These are phyloP conservation scores for Etia nguti DNA, from an alignment of 2,113 vertebrate genomes.

Conservation along the genomic window DNA sequence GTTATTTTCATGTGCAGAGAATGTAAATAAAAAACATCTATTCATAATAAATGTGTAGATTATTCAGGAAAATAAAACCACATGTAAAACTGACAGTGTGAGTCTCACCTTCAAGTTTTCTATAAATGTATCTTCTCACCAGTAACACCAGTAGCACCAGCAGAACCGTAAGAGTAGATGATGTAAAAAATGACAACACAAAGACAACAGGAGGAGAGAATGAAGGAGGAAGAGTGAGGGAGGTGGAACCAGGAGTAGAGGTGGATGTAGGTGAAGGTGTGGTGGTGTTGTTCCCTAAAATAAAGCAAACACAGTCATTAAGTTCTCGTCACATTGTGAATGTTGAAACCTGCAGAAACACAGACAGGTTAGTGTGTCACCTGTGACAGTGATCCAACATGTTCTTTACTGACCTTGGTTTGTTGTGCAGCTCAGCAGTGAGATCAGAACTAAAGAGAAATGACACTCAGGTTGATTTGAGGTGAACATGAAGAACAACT, in stretches of 20 bases:
- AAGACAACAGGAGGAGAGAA: not conserved
- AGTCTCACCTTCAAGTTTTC: not conserved
- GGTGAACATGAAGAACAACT: accelerated
- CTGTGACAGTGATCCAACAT: too few species aligned
- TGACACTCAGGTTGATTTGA: not conserved
- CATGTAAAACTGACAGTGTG: accelerated
- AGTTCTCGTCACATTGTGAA: not conserved
- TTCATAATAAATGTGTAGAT: not conserved
- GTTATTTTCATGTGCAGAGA: not conserved
- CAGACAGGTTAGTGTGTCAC: too few species aligned
- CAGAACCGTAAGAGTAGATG: not conserved
- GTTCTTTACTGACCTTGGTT: too few species aligned
- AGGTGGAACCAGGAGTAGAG: too few species aligned
- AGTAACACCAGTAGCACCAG: not conserved
- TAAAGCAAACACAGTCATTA: accelerated
- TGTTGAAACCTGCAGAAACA: too few species aligned
- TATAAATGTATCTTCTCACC: not conserved
- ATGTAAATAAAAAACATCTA: not conserved
- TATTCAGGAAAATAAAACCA: not conserved
- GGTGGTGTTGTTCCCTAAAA: accelerated
- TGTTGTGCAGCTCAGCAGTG: too few species aligned
- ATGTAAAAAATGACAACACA: not conserved
- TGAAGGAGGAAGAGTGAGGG: too few species aligned
- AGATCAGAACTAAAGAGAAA: too few species aligned
- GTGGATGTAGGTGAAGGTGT: not conserved